phyloP scores from a whole-genome alignment of 2,888 invertebrate genomes.

The Hoplodrina blanda region DNA sequence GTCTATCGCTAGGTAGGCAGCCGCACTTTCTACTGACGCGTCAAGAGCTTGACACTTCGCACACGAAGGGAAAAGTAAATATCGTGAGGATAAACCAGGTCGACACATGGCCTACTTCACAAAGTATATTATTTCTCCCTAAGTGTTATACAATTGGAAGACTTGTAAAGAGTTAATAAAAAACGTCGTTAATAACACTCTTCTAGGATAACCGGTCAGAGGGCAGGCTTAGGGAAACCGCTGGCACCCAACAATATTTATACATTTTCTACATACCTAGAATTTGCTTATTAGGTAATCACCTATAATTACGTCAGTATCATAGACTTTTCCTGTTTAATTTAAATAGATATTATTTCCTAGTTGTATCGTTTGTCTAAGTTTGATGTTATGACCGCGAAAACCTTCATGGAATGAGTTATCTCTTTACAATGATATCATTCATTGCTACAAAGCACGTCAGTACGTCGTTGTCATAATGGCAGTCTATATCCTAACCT shows the following conservation, averaged over 20 bases:
- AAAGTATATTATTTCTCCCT: conserved; percentile 49
- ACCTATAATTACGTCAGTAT: neutral
- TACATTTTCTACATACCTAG: neutral
- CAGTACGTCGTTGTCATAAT: conserved; percentile 4
- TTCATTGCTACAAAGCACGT: conserved; percentile 53
- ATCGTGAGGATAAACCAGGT: conserved; percentile 76
- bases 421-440: conserved; percentile 48
- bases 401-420: conserved; percentile 37
- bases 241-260: neutral
- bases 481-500: conserved; percentile 16
- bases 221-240: too few relatives aligned
- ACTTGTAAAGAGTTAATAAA: too few relatives aligned
- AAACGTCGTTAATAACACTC: neutral
- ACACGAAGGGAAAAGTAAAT: conserved; percentile 74
- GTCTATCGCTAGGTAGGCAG: neutral
- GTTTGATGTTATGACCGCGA: conserved; percentile 10
- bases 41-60: conserved; percentile 71
- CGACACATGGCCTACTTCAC: conserved; percentile 79
- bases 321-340: neutral
- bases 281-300: neutral
- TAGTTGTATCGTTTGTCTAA: conserved; percentile 8
- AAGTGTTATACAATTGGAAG: conserved; percentile 21
- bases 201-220: too few relatives aligned
- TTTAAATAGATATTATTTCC: conserved; percentile 4
- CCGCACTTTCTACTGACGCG: conserved; percentile 62